Evolutionary conservation across 2,888 invertebrate species (phyloP), one percentile per base, ranked within the genome.

Genomic region (Tenthredo notha): DNA sequence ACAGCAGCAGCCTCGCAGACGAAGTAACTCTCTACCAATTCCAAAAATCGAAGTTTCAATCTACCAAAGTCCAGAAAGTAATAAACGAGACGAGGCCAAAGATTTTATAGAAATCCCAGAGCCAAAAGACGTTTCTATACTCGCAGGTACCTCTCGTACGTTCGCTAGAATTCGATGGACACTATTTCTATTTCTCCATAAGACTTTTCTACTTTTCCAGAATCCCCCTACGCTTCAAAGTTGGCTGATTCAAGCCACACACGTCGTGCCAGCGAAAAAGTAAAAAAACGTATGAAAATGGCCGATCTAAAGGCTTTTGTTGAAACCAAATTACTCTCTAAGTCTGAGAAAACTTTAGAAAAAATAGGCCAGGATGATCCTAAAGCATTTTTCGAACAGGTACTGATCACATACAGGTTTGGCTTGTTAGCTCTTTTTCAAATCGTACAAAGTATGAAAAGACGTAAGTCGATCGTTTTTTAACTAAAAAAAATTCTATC

Each of bases 11-110:
- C 97, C 98, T 10, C 95, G 98, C 85, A 96, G 97, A 91, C 95
- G 99, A 84, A 98, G 99, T 90, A 98, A 98, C 92, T 99, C 99
- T 0, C 94, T 99, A 84, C 99, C 99, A 0, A 98, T 98, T 92
- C 98, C 98, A 1, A 98, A 98, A 94, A 98, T 98, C 86, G 98
- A 98, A 93, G 96, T 98, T 0, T 98, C 98, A 0, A 94, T 97
- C 43, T 97, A 97, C 91, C 97, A 97, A 92, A 97, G 96, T 89
- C 96, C 96, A 0, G 97, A 96, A 85, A 94, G 94, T 33, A 96
- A 95, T 90, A 96, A 96, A 87, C 94, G 94, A 25, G 96, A 96
- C 84, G 95, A 95, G 0, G 90, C 95, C 6, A 97, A 97, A 92
- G 97, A 97, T 90, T 96, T 96, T 85, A 97, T 97, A 86, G 97